Evolutionary conservation across 2,888 invertebrate genomes (phyloP).

Genomic region (Pinctada fucata): DNA sequence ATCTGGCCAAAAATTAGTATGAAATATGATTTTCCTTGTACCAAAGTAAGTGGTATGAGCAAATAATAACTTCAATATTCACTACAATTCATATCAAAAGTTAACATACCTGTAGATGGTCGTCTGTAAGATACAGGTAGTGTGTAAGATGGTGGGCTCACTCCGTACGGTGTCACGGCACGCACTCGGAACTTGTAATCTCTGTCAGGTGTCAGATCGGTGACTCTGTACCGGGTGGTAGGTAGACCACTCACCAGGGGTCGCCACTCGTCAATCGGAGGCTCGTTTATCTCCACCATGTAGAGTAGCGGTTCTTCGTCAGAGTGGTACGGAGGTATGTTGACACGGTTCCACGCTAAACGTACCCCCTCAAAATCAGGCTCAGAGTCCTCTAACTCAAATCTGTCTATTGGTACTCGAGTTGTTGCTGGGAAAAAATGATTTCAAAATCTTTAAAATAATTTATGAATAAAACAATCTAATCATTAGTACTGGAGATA

Average conservation of each 20-base stretch:
- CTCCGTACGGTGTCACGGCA: conserved; percentile 96
- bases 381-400: conserved; percentile 64
- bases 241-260: conserved; percentile 71
- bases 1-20: no score
- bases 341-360: conserved; percentile 66
- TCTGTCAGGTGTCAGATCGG: conserved; percentile 77
- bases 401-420: conserved; percentile 60
- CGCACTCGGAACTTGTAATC: conserved; percentile 97
- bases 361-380: conserved; percentile 62
- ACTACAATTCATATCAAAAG: no score
- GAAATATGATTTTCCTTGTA: no score
- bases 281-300: conserved; percentile 65
- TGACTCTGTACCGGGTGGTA: conserved; percentile 64
- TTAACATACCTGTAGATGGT: conserved; percentile 50
- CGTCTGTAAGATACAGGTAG: conserved; percentile 57
- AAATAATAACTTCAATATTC: no score
- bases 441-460: not conserved
- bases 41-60: no score
- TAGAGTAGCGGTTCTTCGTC: conserved; percentile 67
- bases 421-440: conserved; percentile 51
- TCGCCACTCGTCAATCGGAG: conserved; percentile 69
- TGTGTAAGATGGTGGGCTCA: conserved; percentile 94
- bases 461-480: not conserved
- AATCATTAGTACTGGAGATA: not conserved
- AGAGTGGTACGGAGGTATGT: conserved; percentile 62